Percentiles rank a stretch among this genome's conserved stretches.
Evolutionary conservation across 2,888 invertebrate genomes (phyloP).

Genomic region (Penaeus monodon): DNA sequence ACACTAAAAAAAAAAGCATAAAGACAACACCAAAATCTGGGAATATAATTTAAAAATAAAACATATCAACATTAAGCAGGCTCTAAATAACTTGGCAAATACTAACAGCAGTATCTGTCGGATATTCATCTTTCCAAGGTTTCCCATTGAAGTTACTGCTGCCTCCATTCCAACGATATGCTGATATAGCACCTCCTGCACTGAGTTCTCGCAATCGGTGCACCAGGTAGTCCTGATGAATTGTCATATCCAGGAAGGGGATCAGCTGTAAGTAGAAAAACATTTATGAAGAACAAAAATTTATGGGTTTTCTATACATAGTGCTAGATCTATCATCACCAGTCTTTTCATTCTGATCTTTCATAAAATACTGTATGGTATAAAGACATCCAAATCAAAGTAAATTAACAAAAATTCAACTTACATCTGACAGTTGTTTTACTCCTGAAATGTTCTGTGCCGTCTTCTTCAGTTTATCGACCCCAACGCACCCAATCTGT

Average conservation of each 20-base stretch:
- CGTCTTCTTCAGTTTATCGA: slow-evolving; percentile 81
- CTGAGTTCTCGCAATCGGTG: slow-evolving; percentile 84
- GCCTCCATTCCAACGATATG: slow-evolving; percentile 85
- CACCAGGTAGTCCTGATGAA: slow-evolving; percentile 88
- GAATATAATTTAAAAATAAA: too few relatives aligned
- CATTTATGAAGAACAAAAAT: too few relatives aligned
- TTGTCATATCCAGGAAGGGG: slow-evolving; percentile 84
- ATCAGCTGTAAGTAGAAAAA: slow-evolving; percentile 74
- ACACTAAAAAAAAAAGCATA: too few relatives aligned
- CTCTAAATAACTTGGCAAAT: too few relatives aligned
- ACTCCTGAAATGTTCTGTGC: slow-evolving; percentile 67
- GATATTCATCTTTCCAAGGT: slow-evolving; percentile 85
- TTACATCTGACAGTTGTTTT: slow-evolving; percentile 59
- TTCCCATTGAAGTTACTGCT: slow-evolving; percentile 83
- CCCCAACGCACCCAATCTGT: slow-evolving; percentile 74
- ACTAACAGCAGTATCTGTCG: slow-evolving; percentile 85
- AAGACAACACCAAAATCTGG: too few relatives aligned
- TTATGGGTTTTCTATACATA: too few relatives aligned
- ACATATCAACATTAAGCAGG: too few relatives aligned
- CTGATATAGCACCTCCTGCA: slow-evolving; percentile 87
- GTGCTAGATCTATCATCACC: too few relatives aligned
- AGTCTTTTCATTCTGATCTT: too few relatives aligned
- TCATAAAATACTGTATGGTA: too few relatives aligned
- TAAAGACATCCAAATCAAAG: not conserved
- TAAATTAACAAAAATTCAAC: not conserved